phyloP scores from a whole-genome alignment of 2,113 vertebrate species.

The Python bivittatus region DNA sequence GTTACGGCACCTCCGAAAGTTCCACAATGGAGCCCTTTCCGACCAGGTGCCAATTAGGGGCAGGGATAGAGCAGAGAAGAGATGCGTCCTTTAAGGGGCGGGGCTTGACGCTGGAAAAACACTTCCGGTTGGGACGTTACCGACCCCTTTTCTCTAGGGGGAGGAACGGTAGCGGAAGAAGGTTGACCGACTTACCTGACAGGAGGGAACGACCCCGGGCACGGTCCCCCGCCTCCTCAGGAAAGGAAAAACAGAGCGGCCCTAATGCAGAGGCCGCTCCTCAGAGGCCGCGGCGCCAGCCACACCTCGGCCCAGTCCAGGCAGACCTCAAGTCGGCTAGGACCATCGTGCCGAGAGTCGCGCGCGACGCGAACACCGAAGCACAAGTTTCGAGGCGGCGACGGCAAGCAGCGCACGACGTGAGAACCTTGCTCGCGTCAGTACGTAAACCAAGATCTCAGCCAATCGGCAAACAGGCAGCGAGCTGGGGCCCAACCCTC shows the following conservation, averaged over 20 bases:
- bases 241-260: background rate
- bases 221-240: background rate
- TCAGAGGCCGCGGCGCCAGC: background rate
- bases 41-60: background rate
- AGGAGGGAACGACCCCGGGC: background rate
- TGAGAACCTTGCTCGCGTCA: background rate
- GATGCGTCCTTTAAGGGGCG: background rate
- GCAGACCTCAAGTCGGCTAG: background rate
- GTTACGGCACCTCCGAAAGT: background rate
- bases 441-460: background rate
- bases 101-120: too few relatives aligned
- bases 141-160: background rate
- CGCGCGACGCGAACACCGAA: background rate
- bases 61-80: background rate
- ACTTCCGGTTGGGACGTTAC: background rate
- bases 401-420: background rate
- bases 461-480: background rate
- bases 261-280: background rate
- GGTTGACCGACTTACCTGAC: background rate
- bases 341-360: background rate
- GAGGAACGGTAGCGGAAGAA: background rate
- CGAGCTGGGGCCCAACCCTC: too few relatives aligned
- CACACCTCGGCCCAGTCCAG: constrained; percentile 5
- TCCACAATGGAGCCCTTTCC: background rate
- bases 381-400: background rate